Evolutionary conservation across 2,113 vertebrate genomes (phyloP).

Genomic region (Ochotona princeps): DNA sequence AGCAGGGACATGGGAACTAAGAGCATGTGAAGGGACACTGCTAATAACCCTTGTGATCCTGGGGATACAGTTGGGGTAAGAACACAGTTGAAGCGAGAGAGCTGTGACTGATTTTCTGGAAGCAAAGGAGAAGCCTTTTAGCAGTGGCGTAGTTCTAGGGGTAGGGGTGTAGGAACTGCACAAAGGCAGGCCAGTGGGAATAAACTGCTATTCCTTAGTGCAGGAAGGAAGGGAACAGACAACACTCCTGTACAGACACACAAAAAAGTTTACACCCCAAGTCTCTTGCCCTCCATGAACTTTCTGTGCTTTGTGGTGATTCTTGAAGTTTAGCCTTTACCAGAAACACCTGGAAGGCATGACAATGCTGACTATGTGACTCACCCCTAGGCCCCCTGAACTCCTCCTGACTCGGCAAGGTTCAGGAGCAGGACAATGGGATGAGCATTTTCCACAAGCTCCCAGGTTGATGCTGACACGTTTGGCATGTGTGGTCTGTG

Average conservation of each 20-base stretch:
- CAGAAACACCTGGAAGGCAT: neutral
- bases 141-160: neutral
- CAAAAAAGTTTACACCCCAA: neutral
- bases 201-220: neutral
- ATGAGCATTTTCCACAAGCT: neutral
- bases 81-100: neutral
- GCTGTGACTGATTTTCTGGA: neutral
- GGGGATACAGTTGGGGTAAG: neutral
- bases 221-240: neutral
- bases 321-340: neutral
- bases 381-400: rapidly evolving
- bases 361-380: neutral
- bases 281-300: neutral
- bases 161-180: neutral
- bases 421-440: neutral
- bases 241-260: neutral
- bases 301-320: neutral
- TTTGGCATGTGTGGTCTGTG: too few relatives aligned
- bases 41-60: neutral
- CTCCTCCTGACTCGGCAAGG: neutral
- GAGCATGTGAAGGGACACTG: neutral
- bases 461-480: neutral
- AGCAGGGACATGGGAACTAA: neutral
- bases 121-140: neutral
- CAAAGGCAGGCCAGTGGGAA: neutral